Conservation (phyloP, 2,113 vertebrate species). For the Channa argus region DNA sequence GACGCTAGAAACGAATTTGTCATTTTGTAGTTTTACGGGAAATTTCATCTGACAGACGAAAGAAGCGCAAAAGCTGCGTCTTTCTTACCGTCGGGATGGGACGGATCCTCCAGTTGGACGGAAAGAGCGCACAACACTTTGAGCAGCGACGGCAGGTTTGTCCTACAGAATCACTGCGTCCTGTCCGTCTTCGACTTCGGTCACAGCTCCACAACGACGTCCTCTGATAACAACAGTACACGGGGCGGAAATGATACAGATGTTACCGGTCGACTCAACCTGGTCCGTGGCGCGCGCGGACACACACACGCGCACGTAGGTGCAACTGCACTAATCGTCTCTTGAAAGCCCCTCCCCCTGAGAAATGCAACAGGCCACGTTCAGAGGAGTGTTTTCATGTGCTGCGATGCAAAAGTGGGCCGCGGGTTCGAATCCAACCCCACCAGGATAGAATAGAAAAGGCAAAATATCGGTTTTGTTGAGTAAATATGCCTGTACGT, state of each 20-base stretch:
- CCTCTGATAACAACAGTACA: not conserved
- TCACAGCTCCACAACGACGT: constrained; percentile 6
- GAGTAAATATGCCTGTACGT: too few relatives aligned
- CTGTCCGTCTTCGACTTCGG: not conserved
- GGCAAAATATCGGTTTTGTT: too few relatives aligned
- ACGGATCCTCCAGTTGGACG: constrained; percentile 36
- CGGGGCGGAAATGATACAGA: not conserved
- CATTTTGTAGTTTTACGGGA: not conserved
- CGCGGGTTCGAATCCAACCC: too few relatives aligned
- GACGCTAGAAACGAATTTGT: not conserved
- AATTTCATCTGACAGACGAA: not conserved
- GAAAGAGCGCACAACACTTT: constrained; percentile 24
- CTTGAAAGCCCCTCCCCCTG: constrained; percentile 60
- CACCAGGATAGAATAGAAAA: too few relatives aligned
- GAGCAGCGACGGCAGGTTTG: constrained; percentile 13
- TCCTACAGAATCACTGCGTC: too few relatives aligned
- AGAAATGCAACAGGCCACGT: not conserved
- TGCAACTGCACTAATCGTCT: constrained; percentile 38
- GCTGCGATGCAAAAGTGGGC: too few relatives aligned
- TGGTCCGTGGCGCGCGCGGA: not conserved
- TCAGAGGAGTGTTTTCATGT: not conserved
- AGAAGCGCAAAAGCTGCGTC: not conserved
- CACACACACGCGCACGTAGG: constrained; percentile 23
- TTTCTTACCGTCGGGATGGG: constrained; percentile 56
- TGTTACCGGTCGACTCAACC: constrained; percentile 39